Evolutionary conservation across 1,140 invertebrate species (phyloP), one percentile per base, ranked within the genome.

Genomic region (Pachyrhynchus sulphureomaculatus): DNA sequence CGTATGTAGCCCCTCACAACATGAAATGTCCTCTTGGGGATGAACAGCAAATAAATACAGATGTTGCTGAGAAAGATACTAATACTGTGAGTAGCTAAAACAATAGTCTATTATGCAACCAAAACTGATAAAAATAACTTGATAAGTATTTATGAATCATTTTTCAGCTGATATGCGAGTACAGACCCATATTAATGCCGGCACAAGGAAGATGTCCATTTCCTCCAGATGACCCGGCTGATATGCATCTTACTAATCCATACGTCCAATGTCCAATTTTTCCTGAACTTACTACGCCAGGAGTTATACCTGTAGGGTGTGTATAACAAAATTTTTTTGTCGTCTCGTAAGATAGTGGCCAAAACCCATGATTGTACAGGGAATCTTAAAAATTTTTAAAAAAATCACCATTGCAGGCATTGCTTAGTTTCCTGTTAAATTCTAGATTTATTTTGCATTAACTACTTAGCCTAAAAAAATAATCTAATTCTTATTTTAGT

Each of bases 11-110:
- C n/a, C 52, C 52, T 4, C 8, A 37, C 37, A 54, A 54, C 21
- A 54, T 41, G 23, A 41, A 54, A 42, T 54, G 24, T 42, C 52
- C 52, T 29, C 42, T 13, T 29, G 52, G 52, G 4, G 52, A 54
- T 32, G 52, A 54, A 29, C 15, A 54, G 15, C 15, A 54, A 6
- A 24, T 54, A 36, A 21, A 13, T 29, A 17, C 36, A 29, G 52
- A 54, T 32, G 37, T 54, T n/a, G 9, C 52, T 2, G 12, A 6
- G 4, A 15, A 54, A 15, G 52, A 54, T 54, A 54, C 39, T n/a
- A 54, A 54, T 23, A 54, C 21, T n/a, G 52, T 54, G 18, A 44
- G 41, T 20, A 18, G n/a, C 18, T 1, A 39, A 33, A 33, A 33
- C n/a, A 33, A 33, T 8, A 8, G n/a, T 33, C 32, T 33, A 8